Evolutionary conservation across 2,113 vertebrate genomes (phyloP).

Genomic region (Butorides virescens): DNA sequence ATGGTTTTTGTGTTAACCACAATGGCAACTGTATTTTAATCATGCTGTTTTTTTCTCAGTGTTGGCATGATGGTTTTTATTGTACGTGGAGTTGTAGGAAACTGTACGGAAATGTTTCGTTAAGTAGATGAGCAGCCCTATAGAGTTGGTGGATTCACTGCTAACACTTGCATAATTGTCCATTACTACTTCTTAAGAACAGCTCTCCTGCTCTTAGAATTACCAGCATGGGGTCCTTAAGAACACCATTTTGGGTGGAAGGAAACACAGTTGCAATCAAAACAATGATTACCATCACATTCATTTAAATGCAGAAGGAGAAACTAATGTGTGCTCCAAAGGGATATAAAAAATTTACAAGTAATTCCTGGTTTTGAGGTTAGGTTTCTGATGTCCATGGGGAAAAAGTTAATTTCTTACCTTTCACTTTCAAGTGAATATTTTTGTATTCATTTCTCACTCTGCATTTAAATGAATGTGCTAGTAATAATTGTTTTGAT

Average conservation of each 20-base stretch:
- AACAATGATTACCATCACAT: slow-evolving; percentile 68
- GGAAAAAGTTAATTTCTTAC: slow-evolving; percentile 71
- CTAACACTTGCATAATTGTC: slow-evolving; percentile 45
- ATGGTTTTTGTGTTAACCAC: neutral
- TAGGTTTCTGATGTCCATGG: slow-evolving; percentile 64
- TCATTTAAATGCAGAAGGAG: slow-evolving; percentile 67
- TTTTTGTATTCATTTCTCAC: slow-evolving; percentile 67
- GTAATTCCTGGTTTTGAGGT: slow-evolving; percentile 62
- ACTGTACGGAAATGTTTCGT: neutral
- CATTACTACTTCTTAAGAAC: slow-evolving; percentile 64
- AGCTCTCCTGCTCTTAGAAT: slow-evolving; percentile 46
- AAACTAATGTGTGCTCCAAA: slow-evolving; percentile 58
- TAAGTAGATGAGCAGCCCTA: slow-evolving; percentile 3
- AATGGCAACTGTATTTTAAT: neutral
- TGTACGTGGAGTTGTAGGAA: neutral
- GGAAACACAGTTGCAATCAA: slow-evolving; percentile 68
- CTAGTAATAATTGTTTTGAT: slow-evolving; percentile 67
- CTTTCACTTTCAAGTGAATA: slow-evolving; percentile 63
- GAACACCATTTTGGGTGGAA: slow-evolving; percentile 63
- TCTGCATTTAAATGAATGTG: slow-evolving; percentile 69
- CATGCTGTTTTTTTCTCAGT: neutral
- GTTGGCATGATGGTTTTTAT: neutral
- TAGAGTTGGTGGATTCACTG: neutral
- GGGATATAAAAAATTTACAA: slow-evolving; percentile 48
- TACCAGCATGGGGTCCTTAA: slow-evolving; percentile 68